Evolutionary conservation across 2,113 vertebrate genomes (phyloP), one percentile per base, ranked within the genome.

Genomic region (Nibea coibor): DNA sequence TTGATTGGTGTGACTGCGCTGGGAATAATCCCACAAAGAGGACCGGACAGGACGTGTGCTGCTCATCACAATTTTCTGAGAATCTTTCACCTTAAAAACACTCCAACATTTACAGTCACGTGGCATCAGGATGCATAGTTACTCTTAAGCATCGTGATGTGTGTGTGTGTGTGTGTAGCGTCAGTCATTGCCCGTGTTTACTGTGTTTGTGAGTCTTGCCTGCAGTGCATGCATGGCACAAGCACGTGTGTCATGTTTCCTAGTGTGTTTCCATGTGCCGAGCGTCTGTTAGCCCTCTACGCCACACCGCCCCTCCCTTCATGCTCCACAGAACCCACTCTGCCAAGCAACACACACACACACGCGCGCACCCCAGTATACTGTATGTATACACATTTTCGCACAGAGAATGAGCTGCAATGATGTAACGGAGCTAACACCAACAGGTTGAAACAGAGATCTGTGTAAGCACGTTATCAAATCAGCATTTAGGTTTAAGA

Each of bases 401-500:
- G 26, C 59, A 72, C 63, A 63, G 75, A 71, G 1, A 75, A 72
- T 35, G 8, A 64, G 69, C 72, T 83, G 80, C 79, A 66, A 78
- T 94, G 94, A 95, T 92, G 92, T 93, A 95, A 95, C 84, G 53
- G 48, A 77, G 79, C 78, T 88, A 87, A 93, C 89, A 85, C 79
- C 87, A 69, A 50, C 6, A 72, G 89, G 93, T 91, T 92, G 91
- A 91, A 92, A 91, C 83, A n/a, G 77, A 88, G 88, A 93, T 93
- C 88, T 83, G 80, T 76, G 79, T 92, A 91, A 95, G 92, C 87
- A 87, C 43, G 86, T 92, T 91, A 93, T 82, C 88, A 89, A 91
- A 94, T 92, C 91, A 94, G 92, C 92, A 94, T 91, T 93, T 71
- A 84, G 92, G 80, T 86, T 90, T 84, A 88, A 88, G 81, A 85